Evolutionary conservation across 1,140 invertebrate species (phyloP).

Genomic region (Dendroctonus valens): DNA sequence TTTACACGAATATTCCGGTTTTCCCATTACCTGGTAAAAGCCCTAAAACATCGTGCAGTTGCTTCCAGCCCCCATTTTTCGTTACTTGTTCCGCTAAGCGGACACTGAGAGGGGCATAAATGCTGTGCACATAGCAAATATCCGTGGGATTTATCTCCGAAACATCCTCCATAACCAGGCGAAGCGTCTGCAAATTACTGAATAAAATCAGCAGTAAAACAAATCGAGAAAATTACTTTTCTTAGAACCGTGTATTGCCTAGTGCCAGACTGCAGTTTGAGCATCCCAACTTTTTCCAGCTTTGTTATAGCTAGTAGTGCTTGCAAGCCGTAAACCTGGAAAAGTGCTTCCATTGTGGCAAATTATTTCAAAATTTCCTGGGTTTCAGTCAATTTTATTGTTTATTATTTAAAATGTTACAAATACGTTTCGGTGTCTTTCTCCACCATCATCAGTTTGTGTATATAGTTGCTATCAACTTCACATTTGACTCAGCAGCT

Average conservation of each 20-base stretch:
- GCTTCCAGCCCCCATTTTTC: constrained; percentile 78
- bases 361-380: background rate
- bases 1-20: too few species aligned
- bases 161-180: constrained; percentile 83
- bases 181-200: constrained; percentile 58
- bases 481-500: too few species aligned
- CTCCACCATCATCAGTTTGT: too few species aligned
- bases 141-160: constrained; percentile 82
- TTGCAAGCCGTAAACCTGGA: constrained; percentile 81
- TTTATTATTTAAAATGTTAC: too few species aligned
- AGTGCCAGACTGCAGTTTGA: constrained; percentile 69
- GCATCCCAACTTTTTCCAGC: constrained; percentile 82
- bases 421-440: too few species aligned
- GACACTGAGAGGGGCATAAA: constrained; percentile 91
- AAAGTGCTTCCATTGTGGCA: background rate
- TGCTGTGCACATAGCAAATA: constrained; percentile 90
- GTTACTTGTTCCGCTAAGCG: constrained; percentile 83
- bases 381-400: too few species aligned
- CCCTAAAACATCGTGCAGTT: constrained; percentile 60
- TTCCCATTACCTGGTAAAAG: constrained; percentile 52
- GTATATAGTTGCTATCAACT: too few species aligned
- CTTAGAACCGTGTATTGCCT: constrained; percentile 69
- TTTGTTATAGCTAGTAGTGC: constrained; percentile 81
- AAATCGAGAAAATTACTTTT: constrained; percentile 55
- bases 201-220: constrained; percentile 20